Conservation (phyloP, 2,113 vertebrate species). For the Serinus canaria region DNA sequence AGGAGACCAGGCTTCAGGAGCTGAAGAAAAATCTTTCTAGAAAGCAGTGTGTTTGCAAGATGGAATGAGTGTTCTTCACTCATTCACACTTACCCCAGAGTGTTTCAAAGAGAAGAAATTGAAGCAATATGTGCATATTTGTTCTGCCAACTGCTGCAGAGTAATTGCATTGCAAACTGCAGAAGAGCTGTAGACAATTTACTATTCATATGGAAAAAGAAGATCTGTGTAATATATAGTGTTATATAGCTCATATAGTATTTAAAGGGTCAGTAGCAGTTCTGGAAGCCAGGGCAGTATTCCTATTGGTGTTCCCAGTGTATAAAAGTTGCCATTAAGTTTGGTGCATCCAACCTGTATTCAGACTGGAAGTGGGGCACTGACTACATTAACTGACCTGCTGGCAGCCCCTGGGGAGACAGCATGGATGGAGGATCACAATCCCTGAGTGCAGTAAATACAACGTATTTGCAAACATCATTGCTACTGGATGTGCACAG, state of each 20-base stretch:
- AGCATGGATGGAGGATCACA: not conserved
- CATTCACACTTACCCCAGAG: not conserved
- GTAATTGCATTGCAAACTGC: not conserved
- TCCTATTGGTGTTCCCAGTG: not conserved
- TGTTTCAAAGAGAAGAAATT: not conserved
- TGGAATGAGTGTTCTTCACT: not conserved
- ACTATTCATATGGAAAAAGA: not conserved
- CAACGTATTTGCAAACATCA: not conserved
- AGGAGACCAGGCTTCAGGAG: not conserved
- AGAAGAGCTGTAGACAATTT: not conserved
- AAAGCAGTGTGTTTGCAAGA: not conserved
- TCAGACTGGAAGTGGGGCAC: not conserved
- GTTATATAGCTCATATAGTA: not conserved
- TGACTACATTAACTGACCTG: not conserved
- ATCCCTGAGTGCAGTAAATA: not conserved
- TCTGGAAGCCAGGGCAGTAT: not conserved
- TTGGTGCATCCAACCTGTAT: not conserved
- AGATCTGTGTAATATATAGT: not conserved
- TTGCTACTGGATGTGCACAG: not conserved
- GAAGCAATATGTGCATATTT: not conserved
- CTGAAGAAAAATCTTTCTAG: not conserved
- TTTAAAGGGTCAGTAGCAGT: not conserved
- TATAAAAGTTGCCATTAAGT: rapidly evolving
- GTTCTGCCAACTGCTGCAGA: constrained; percentile 20
- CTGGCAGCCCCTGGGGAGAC: not conserved